Percentiles rank a stretch among this genome's conserved stretches.
phyloP scores from a whole-genome alignment of 2,113 vertebrate species.

The Xiphias gladius region DNA sequence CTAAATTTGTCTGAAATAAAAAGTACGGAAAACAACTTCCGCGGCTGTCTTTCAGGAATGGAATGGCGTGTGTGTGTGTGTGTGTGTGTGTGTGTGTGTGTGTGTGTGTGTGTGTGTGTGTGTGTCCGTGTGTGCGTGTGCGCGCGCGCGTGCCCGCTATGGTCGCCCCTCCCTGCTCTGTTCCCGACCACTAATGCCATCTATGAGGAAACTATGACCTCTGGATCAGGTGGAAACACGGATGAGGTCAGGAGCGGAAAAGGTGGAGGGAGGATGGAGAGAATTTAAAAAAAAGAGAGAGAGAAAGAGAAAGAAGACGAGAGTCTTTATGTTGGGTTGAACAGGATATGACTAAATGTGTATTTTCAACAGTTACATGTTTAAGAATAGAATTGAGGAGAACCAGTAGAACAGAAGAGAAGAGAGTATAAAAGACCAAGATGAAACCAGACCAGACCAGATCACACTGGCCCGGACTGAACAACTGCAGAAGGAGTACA shows the following conservation, averaged over 20 bases:
- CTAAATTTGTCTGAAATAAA: background rate
- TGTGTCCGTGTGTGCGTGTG: background rate
- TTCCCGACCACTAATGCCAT: slow-evolving; percentile 42
- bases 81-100: background rate
- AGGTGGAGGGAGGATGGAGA: slow-evolving; percentile 11
- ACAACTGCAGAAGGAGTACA: too few species aligned
- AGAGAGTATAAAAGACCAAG: too few species aligned
- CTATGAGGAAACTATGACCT: too few species aligned
- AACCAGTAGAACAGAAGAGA: background rate
- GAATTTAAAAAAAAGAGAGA: background rate
- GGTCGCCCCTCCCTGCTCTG: background rate
- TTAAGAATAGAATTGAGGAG: background rate
- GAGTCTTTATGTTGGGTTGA: too few species aligned
- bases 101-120: background rate
- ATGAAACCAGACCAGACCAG: background rate
- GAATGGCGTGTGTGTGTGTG: background rate
- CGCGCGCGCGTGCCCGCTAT: background rate
- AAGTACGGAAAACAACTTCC: background rate
- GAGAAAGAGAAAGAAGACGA: background rate
- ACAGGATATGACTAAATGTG: too few species aligned
- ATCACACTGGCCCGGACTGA: too few species aligned
- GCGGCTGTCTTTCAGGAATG: background rate
- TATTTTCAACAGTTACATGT: background rate
- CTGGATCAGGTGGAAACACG: slow-evolving; percentile 25
- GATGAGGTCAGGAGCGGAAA: slow-evolving; percentile 7